Conservation (phyloP, 2,888 invertebrate genomes). For the Lepidochrysops patricia region DNA sequence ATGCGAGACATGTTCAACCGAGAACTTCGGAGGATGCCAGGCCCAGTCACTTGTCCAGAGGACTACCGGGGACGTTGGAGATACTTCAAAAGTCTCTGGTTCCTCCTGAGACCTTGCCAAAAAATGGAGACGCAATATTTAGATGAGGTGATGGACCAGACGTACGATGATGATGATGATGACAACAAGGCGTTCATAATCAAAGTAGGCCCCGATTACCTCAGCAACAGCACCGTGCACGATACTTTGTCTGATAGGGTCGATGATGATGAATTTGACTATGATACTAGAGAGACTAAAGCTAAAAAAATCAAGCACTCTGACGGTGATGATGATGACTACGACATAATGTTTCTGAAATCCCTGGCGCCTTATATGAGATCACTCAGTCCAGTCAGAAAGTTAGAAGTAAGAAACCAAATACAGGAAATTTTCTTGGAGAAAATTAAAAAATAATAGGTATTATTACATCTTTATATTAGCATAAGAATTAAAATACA, state of each 20-base stretch:
- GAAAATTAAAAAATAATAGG: not conserved
- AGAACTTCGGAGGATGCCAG: constrained; percentile 30
- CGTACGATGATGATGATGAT: constrained; percentile 15
- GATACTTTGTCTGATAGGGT: not conserved
- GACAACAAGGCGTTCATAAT: constrained; percentile 6
- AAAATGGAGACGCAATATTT: constrained; percentile 2
- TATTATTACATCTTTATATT: no score
- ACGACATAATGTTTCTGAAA: not conserved
- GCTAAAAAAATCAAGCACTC: not conserved
- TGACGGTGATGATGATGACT: not conserved
- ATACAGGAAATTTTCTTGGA: constrained; percentile 12
- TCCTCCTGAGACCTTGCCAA: constrained; percentile 27
- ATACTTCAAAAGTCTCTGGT: constrained; percentile 34
- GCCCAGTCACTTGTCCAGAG: constrained; percentile 17
- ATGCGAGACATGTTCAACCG: constrained; percentile 39
- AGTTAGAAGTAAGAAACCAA: not conserved
- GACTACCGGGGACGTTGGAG: constrained; percentile 40
- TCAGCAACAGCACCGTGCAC: not conserved
- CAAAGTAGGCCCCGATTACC: not conserved
- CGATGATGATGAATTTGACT: not conserved
- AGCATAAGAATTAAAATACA: no score
- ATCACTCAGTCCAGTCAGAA: not conserved
- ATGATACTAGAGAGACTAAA: not conserved
- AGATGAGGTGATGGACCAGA: not conserved
- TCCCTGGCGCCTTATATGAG: constrained; percentile 11